These are phyloP conservation scores for Galerucella pusilla DNA, from an alignment of 2,888 invertebrate genomes.

Conservation along the genomic window DNA sequence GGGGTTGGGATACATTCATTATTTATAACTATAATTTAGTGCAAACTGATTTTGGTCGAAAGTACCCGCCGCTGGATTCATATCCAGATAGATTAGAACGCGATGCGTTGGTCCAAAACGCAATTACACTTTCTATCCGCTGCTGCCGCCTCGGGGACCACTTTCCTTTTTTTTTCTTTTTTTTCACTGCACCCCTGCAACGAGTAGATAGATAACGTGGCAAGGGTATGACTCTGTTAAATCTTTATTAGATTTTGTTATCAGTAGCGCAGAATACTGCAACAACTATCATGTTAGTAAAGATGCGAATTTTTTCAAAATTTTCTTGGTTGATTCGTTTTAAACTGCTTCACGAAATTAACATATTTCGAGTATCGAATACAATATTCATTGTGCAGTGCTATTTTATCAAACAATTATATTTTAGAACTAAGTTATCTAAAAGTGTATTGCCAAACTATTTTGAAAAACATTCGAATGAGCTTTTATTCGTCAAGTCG, in stretches of 20 bases:
- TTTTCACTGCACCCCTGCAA: constrained; percentile 45
- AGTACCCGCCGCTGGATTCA: background rate
- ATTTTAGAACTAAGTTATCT: no score
- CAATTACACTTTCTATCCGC: constrained; percentile 48
- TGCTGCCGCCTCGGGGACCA: constrained; percentile 48
- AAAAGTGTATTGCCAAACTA: no score
- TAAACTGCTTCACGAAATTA: no score
- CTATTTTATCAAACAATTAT: no score
- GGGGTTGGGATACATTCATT: background rate
- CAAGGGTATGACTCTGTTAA: constrained; percentile 6
- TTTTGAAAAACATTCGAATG: no score
- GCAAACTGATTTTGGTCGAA: background rate
- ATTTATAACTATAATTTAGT: no score
- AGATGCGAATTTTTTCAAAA: background rate
- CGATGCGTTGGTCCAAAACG: constrained; percentile 42
- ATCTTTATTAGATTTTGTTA: constrained; percentile 17
- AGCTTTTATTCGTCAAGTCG: no score
- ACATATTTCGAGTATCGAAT: no score
- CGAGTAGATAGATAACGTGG: constrained; percentile 22
- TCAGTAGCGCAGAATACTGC: background rate
- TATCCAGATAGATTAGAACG: constrained; percentile 20
- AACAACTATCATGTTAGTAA: background rate
- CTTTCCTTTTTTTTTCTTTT: constrained; percentile 36
- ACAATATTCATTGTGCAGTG: no score
- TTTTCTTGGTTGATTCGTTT: no score